Evolutionary conservation across 2,888 invertebrate genomes (phyloP), one percentile per base, ranked within the genome.

Genomic region (Toxonevra muliebris): DNA sequence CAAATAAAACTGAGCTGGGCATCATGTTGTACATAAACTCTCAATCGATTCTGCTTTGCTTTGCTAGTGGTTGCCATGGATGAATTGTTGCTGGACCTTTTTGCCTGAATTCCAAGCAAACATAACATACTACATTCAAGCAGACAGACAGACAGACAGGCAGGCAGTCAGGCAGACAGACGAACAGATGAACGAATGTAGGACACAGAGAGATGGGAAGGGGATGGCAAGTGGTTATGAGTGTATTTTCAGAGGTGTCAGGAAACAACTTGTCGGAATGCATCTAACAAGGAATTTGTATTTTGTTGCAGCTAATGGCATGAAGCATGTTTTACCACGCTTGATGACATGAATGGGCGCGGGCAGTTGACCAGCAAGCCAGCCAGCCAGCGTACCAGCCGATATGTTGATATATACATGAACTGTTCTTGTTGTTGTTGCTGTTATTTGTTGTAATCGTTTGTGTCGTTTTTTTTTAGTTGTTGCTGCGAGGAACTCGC

Each of bases 241-340:
- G 74, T 74, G 75, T 75, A 75, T 82, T 81, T 82, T 79, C 78
- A 80, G 82, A 83, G 83, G 84, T 85, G 84, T 84, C 85, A 85
- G 85, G 82, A 84, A 84, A 84, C 84, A 84, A 84, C 83, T 85
- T 84, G 84, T 84, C 84, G 83, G 82, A 83, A 85, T 84, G 83
- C 85, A 85, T 84, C 84, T 84, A 85, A 85, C 85, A 84, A 85
- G 85, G 84, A 84, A 85, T 84, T 85, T 82, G 84, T 78, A 84
- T 85, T 85, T 84, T 83, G 73, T 71, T 58, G 52, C 65, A 42
- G 79, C 82, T 81, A 82, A 82, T 82, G 81, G 82, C 83, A 82
- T 82, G 80, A 77, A 79, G 81, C 83, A 81, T 82, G 81, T 82
- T 81, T 82, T 81, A 81, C 81, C 81, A 82, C 81, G 82, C 79